Percentiles rank a stretch among this genome's conserved stretches.
These are phyloP conservation scores for Atopsyche davidsoni DNA, from an alignment of 1,140 invertebrate genomes.

Conservation along the genomic window DNA sequence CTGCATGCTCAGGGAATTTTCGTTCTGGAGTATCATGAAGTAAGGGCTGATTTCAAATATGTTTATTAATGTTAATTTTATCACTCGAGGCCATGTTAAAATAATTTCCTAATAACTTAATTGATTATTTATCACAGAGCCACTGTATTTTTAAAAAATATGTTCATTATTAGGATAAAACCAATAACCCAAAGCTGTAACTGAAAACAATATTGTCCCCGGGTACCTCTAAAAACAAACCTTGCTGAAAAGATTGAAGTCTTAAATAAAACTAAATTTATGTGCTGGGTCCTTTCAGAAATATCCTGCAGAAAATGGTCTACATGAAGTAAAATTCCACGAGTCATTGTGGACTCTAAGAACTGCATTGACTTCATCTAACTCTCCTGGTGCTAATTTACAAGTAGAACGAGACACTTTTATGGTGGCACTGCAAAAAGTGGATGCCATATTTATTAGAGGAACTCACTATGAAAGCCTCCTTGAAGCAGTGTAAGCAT, in stretches of 20 bases:
- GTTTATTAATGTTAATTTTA: no score
- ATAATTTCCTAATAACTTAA: no score
- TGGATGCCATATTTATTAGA: conserved; percentile 73
- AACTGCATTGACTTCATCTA: conserved; percentile 25
- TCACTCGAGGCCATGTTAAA: no score
- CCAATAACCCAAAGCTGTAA: no score
- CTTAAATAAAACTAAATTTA: conserved; percentile 12
- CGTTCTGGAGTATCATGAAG: conserved; percentile 73
- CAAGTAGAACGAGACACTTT: conserved; percentile 62
- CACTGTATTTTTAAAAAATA: no score
- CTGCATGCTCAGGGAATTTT: conserved; percentile 74
- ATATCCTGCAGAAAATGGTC: conserved; percentile 34
- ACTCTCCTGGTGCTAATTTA: conserved; percentile 28
- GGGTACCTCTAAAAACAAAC: no score
- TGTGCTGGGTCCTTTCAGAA: conserved; percentile 31
- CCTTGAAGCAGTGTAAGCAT: conserved; percentile 52
- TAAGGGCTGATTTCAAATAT: no score
- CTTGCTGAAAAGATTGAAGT: no score
- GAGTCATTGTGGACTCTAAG: conserved; percentile 53
- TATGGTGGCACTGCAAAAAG: conserved; percentile 84
- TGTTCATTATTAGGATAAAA: no score
- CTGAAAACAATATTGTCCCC: no score
- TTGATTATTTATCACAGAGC: no score
- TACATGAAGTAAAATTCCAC: conserved; percentile 49
- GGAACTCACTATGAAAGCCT: conserved; percentile 67